These are phyloP conservation scores for Drosophila pandora DNA, from an alignment of 1,140 invertebrate genomes.

Conservation along the genomic window DNA sequence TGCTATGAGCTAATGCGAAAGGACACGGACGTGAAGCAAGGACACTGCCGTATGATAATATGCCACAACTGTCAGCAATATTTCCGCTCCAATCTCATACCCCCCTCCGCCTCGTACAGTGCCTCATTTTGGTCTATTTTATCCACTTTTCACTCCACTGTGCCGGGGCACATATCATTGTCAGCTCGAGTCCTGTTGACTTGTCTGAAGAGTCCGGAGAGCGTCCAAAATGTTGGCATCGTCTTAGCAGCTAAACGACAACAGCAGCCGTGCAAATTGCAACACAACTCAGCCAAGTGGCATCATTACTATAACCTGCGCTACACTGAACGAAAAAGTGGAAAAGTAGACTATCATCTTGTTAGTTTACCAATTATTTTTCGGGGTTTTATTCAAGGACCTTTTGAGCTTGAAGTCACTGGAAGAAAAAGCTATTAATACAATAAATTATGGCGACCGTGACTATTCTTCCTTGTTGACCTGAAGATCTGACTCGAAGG, in stretches of 20 bases:
- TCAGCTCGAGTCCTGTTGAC: conserved; percentile 73
- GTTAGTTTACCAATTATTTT: conserved; percentile 33
- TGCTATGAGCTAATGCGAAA: conserved; percentile 30
- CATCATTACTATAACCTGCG: conserved; percentile 68
- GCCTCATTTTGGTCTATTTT: background rate
- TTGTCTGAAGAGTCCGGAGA: conserved; percentile 70
- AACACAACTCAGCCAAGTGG: conserved; percentile 48
- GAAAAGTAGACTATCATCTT: conserved; percentile 7
- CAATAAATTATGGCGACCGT: too few relatives aligned
- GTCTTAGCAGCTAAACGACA: conserved; percentile 73
- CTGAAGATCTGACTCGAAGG: too few relatives aligned
- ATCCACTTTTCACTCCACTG: background rate
- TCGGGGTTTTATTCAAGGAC: conserved; percentile 25
- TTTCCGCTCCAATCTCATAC: conserved; percentile 49
- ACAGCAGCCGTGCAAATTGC: conserved; percentile 30
- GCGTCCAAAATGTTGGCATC: conserved; percentile 71
- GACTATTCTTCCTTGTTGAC: too few relatives aligned
- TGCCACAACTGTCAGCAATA: conserved; percentile 80
- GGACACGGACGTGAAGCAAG: conserved; percentile 29
- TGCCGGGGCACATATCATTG: conserved; percentile 71
- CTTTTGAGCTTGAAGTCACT: background rate
- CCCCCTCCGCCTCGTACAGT: background rate
- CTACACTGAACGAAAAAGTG: conserved; percentile 42
- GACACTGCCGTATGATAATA: conserved; percentile 68
- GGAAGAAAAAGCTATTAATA: background rate